Evolutionary conservation across 2,797 vertebrate genomes (phyloP), one percentile per base, ranked within the genome.

Genomic region (Garrulus glandarius): DNA sequence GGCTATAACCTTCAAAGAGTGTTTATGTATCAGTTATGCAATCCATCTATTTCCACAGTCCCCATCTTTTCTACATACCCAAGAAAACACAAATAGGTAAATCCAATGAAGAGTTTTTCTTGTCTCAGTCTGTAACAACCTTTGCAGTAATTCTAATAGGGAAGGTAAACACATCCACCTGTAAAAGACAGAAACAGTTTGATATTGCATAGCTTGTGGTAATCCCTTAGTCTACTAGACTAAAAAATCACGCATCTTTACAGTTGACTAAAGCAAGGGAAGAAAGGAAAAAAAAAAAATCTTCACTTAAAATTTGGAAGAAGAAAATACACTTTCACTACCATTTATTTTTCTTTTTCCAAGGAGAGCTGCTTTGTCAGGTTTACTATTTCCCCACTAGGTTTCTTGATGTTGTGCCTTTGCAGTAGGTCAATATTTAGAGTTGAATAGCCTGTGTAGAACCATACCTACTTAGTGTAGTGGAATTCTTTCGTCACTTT

Each of bases 281-380:
- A 34, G 52, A 84, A 76, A 71, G 13, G 2, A 8, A 69, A 60
- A 46, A 9, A 11, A 37, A 34, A 44, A 9, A 13, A 46, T 8
- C 6, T 55, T 22, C 5, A 37, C 1, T 11, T 76, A 44, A 49
- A 78, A 67, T 87, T 39, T 46, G 14, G 19, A 55, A 61, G 7
- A 52, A 43, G 30, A 80, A 72, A 61, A 59, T 30, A 27, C 1
- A 16, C 1, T 55, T 74, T n/a, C 0, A 0, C 1, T 56, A 30
- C 3, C 0, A n/a, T 56, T 72, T 44, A 3, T 60, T 44, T 63
- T 37, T n/a, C 27, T 34, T 29, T 80, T 55, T 59, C 30, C 8
- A 43, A 30, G 26, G 23, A 78, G 15, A 77, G 8, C 5, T 49
- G 2, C 16, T 64, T 50, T 80, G 16, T 64, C 20, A 64, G 16